These are phyloP conservation scores for Pentalonia nigronervosa DNA, from an alignment of 1,140 invertebrate species.

Conservation along the genomic window DNA sequence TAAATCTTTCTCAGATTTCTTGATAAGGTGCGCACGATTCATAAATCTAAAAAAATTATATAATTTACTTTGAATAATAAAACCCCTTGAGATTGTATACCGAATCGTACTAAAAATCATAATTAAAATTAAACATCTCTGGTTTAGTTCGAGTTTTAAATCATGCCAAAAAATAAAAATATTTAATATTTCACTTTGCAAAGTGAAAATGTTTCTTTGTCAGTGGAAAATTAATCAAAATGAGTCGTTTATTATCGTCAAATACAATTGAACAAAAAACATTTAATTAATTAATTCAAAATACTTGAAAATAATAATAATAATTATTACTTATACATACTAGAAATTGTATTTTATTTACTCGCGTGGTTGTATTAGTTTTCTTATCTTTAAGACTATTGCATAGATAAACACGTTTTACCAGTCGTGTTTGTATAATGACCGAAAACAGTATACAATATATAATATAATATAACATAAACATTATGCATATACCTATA, in stretches of 20 bases:
- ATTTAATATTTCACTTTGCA: neutral
- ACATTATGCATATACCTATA: neutral
- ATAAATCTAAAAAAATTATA: neutral
- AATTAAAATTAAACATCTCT: conserved; percentile 18
- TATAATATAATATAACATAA: neutral
- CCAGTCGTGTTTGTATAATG: conserved; percentile 38
- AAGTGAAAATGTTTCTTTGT: neutral
- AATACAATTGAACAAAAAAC: too few species aligned
- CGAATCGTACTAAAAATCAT: neutral
- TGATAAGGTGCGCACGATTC: neutral
- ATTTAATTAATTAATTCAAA: too few species aligned
- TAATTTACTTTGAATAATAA: conserved; percentile 13
- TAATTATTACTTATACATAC: neutral
- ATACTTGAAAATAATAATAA: neutral
- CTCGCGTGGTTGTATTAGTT: neutral
- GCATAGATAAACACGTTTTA: conserved; percentile 31
- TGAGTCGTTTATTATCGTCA: neutral
- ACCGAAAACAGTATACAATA: neutral
- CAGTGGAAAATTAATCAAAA: conserved; percentile 4
- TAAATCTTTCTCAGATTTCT: conserved; percentile 16
- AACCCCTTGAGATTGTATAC: neutral
- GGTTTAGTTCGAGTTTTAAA: neutral
- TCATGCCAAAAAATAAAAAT: neutral
- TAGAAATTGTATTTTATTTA: conserved; percentile 24
- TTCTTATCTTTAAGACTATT: neutral